Conservation (phyloP, 2,113 vertebrate species). For the Limnothrissa miodon region DNA sequence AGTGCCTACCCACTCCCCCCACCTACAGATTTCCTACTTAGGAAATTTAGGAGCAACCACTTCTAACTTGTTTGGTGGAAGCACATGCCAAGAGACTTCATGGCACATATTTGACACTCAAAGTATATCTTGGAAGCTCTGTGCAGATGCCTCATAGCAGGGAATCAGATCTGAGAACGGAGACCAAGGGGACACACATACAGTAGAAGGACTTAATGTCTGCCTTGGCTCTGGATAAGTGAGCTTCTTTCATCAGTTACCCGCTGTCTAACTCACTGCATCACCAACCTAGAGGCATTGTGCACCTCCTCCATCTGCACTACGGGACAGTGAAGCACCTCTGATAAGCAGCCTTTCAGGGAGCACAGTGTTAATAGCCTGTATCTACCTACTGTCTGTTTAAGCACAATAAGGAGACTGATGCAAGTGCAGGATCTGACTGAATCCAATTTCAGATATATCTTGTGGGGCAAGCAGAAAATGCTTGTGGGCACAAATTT, state of each 20-base stretch:
- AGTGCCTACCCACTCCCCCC: too few relatives aligned
- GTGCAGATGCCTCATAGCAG: not conserved
- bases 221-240: not conserved
- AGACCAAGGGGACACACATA: not conserved
- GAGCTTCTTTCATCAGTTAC: not conserved
- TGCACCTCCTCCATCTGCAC: not conserved
- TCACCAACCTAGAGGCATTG: not conserved
- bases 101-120: not conserved
- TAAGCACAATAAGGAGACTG: not conserved
- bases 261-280: not conserved
- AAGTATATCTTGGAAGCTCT: not conserved
- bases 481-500: not conserved
- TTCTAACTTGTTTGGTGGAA: not conserved
- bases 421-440: not conserved
- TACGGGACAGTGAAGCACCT: not conserved
- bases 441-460: not conserved
- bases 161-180: not conserved
- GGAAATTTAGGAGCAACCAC: not conserved
- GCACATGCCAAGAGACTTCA: not conserved
- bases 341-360: not conserved
- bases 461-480: not conserved
- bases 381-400: not conserved
- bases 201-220: not conserved
- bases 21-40: too few relatives aligned
- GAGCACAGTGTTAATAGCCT: not conserved